phyloP scores from a whole-genome alignment of 2,888 invertebrate genomes.

The Caenorhabditis angaria region DNA sequence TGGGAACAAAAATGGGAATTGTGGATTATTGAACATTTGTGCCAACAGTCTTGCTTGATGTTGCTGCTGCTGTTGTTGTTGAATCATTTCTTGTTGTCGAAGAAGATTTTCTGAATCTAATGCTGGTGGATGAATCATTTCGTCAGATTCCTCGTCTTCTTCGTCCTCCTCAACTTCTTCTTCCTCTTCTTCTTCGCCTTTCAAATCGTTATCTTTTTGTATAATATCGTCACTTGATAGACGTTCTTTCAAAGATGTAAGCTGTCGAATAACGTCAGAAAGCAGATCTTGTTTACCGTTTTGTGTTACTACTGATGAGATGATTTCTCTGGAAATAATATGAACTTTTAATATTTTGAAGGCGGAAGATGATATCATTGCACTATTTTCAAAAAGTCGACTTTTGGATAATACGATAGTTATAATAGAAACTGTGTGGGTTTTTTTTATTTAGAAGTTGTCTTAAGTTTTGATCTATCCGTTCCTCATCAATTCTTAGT shows the following conservation, averaged over 20 bases:
- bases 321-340: conserved; percentile 49
- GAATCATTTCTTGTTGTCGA: conserved; percentile 53
- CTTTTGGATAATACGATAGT: too few species aligned
- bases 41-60: conserved; percentile 47
- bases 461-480: too few species aligned
- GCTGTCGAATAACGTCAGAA: conserved; percentile 64
- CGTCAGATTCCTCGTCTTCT: conserved; percentile 45
- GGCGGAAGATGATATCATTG: too few species aligned
- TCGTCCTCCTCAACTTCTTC: conserved; percentile 52
- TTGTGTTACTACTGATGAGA: conserved; percentile 57
- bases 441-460: not conserved
- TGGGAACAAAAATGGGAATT: conserved; percentile 48
- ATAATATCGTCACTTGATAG: conserved; percentile 26
- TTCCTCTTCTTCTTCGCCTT: conserved; percentile 51
- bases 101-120: conserved; percentile 45
- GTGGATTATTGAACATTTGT: conserved; percentile 34
- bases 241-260: conserved; percentile 25
- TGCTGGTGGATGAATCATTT: conserved; percentile 16
- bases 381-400: too few species aligned
- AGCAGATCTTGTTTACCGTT: conserved; percentile 60
- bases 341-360: too few species aligned
- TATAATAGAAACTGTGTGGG: too few species aligned
- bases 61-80: conserved; percentile 51
- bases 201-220: conserved; percentile 24
- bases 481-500: not conserved